These are phyloP conservation scores for Parauchenoglanis ngamensis DNA, from an alignment of 2,797 vertebrate genomes.

Conservation along the genomic window DNA sequence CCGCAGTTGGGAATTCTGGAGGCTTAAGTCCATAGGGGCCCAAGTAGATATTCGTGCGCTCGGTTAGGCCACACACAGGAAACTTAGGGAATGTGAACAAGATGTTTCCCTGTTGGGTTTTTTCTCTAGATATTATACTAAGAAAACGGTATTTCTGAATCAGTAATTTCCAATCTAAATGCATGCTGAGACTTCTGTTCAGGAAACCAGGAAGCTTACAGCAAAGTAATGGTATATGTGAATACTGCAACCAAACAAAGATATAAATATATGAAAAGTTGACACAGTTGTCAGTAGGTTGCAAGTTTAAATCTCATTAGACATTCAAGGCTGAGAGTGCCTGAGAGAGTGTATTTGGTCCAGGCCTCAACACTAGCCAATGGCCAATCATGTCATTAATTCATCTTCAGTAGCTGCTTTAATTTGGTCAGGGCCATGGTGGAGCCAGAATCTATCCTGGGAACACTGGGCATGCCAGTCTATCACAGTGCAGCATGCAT, in stretches of 20 bases:
- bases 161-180: neutral
- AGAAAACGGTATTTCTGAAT: neutral
- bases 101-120: constrained; percentile 3
- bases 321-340: neutral
- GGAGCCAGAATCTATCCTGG: neutral
- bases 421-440: neutral
- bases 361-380: neutral
- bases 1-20: constrained; percentile 11
- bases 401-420: neutral
- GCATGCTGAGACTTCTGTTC: neutral
- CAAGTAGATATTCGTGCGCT: neutral
- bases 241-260: neutral
- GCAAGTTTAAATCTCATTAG: neutral
- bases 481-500: neutral
- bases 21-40: neutral
- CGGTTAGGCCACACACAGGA: neutral
- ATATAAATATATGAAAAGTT: neutral
- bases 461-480: neutral
- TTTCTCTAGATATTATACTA: neutral
- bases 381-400: neutral
- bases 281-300: neutral
- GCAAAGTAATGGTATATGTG: neutral
- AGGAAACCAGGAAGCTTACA: neutral
- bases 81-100: neutral
- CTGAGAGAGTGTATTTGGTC: neutral